Percentiles rank a stretch among this genome's conserved stretches.
Evolutionary conservation across 2,113 vertebrate genomes (phyloP).

Genomic region (Meleagris gallopavo): DNA sequence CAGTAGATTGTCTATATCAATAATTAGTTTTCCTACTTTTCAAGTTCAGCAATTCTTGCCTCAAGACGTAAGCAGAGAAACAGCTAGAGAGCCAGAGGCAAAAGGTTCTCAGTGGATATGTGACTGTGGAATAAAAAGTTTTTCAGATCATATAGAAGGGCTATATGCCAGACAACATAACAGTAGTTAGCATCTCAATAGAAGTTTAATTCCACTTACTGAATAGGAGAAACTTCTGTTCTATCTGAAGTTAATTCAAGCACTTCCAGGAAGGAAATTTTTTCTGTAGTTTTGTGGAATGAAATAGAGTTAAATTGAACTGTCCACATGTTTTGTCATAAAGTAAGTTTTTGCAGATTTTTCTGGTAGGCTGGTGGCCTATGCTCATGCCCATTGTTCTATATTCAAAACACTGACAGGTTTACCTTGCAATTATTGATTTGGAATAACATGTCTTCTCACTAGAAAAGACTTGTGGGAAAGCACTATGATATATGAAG

Average conservation of each 20-base stretch:
- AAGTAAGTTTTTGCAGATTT: slow-evolving; percentile 7
- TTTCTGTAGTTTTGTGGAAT: slow-evolving; percentile 5
- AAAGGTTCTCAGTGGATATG: slow-evolving; percentile 25
- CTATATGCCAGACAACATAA: slow-evolving; percentile 36
- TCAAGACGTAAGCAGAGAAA: slow-evolving; percentile 24
- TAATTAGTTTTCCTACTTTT: neutral
- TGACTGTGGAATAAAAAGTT: slow-evolving; percentile 22
- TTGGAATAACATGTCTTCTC: neutral
- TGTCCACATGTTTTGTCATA: neutral
- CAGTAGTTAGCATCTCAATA: slow-evolving; percentile 64
- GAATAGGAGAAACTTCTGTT: slow-evolving; percentile 57
- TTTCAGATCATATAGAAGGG: slow-evolving; percentile 19
- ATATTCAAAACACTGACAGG: neutral
- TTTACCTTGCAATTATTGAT: neutral
- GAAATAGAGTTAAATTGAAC: slow-evolving; percentile 13
- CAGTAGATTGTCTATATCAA: neutral
- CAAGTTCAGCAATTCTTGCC: slow-evolving; percentile 43
- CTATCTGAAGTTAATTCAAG: slow-evolving; percentile 55
- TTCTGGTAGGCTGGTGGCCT: neutral
- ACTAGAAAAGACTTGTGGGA: neutral
- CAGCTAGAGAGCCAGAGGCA: slow-evolving; percentile 53
- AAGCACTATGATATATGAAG: neutral
- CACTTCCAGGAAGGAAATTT: slow-evolving; percentile 14
- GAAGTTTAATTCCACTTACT: slow-evolving; percentile 33
- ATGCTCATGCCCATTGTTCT: neutral